Conservation (phyloP, 2,888 invertebrate genomes). For the Xestia xanthographa region DNA sequence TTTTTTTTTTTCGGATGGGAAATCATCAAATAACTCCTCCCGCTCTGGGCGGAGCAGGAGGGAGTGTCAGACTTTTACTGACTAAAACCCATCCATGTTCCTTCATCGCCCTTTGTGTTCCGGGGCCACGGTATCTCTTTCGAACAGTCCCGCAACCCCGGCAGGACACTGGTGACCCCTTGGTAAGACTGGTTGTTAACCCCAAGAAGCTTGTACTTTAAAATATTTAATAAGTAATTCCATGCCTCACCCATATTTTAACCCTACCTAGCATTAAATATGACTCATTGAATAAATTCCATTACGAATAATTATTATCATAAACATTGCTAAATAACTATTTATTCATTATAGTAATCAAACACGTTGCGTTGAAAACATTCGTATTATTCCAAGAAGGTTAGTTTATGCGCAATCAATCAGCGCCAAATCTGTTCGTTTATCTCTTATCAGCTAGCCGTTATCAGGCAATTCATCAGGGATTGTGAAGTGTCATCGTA, state of each 20-base stretch:
- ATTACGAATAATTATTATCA: background rate
- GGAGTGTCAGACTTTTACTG: no score
- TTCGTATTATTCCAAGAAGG: conserved; percentile 45
- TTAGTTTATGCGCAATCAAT: conserved; percentile 40
- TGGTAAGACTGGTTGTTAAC: no score
- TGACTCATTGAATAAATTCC: conserved; percentile 10
- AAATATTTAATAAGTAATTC: background rate
- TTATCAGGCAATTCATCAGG: conserved; percentile 46
- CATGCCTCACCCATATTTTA: background rate
- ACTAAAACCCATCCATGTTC: no score
- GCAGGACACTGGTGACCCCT: no score
- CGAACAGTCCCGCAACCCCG: no score
- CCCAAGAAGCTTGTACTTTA: background rate
- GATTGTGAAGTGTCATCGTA: conserved; percentile 46
- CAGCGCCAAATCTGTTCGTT: conserved; percentile 54
- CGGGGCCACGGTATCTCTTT: no score
- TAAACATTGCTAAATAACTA: conserved; percentile 17
- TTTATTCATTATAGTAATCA: conserved; percentile 10
- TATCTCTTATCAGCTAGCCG: conserved; percentile 39
- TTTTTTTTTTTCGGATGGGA: no score
- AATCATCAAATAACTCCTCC: no score
- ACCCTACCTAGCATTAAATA: background rate
- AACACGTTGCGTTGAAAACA: conserved; percentile 30
- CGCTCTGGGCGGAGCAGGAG: no score
- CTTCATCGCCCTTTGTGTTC: no score